Conservation (phyloP, 2,113 vertebrate genomes). For the Labrus mixtus region DNA sequence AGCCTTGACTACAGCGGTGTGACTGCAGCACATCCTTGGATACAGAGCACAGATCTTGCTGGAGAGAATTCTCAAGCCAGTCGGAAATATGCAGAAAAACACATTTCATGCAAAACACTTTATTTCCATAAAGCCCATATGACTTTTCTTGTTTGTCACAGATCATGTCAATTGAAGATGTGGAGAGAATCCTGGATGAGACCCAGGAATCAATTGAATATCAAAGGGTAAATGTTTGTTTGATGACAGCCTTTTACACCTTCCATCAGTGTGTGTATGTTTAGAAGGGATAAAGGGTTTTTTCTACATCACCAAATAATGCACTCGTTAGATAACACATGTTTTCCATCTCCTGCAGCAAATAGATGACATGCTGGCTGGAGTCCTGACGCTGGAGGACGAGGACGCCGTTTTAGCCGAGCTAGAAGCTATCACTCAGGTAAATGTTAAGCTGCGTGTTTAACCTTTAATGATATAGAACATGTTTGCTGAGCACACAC, state of each 20-base stretch:
- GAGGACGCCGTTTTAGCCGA: conserved; percentile 92
- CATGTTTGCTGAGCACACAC: neutral
- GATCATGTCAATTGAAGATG: conserved; percentile 95
- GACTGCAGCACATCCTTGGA: conserved; percentile 51
- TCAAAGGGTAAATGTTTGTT: conserved; percentile 86
- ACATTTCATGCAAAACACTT: conserved; percentile 5
- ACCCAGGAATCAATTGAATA: conserved; percentile 94
- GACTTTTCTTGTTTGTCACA: conserved; percentile 64
- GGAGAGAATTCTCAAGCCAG: conserved; percentile 17
- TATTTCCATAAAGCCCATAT: neutral
- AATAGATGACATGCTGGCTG: conserved; percentile 94
- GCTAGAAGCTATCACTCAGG: conserved; percentile 91
- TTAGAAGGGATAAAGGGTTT: no score
- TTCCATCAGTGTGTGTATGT: neutral
- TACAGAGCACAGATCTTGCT: conserved; percentile 28
- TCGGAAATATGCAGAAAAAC: conserved; percentile 24
- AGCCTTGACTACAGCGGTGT: conserved; percentile 65
- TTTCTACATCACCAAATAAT: neutral
- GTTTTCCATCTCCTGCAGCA: conserved; percentile 79
- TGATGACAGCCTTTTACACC: neutral
- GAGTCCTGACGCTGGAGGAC: conserved; percentile 90
- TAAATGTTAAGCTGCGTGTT: conserved; percentile 52
- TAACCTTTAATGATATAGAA: conserved; percentile 21
- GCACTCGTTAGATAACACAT: conserved; percentile 17
- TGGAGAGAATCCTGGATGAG: conserved; percentile 95